Percentiles rank a stretch among this genome's conserved stretches.
Conservation (phyloP, 2,888 invertebrate species). For the Blera fallax region DNA sequence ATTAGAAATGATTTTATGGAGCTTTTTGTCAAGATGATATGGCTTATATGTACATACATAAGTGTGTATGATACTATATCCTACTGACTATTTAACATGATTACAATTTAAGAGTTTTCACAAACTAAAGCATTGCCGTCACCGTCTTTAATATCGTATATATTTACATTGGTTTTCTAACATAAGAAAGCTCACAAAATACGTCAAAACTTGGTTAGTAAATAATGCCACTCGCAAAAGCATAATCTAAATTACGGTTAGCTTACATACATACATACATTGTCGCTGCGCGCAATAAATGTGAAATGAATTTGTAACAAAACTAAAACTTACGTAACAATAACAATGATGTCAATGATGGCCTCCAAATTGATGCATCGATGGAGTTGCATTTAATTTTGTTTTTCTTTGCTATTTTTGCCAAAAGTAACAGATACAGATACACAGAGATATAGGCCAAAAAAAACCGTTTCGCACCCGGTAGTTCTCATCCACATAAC, state of each 20-base stretch:
- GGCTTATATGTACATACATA: too few species aligned
- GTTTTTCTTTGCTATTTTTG: conserved; percentile 6
- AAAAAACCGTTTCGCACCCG: conserved; percentile 44
- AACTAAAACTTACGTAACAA: conserved; percentile 72
- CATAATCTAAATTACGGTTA: conserved; percentile 7
- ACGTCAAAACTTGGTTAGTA: neutral
- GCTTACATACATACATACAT: conserved; percentile 16
- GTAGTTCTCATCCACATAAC: conserved; percentile 46
- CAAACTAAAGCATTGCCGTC: neutral
- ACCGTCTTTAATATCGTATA: neutral
- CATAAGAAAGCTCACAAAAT: neutral
- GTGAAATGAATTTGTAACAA: conserved; percentile 52
- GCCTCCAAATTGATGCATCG: conserved; percentile 70
- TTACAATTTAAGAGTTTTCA: neutral
- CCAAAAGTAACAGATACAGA: conserved; percentile 35
- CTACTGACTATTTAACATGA: too few species aligned
- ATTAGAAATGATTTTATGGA: too few species aligned
- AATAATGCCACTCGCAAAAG: conserved; percentile 10
- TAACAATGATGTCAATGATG: conserved; percentile 72
- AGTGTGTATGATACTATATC: too few species aligned
- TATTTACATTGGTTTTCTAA: neutral
- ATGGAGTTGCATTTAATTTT: conserved; percentile 63
- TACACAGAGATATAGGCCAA: conserved; percentile 56
- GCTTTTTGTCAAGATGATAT: too few species aligned
- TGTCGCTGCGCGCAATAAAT: conserved; percentile 23